phyloP scores from a whole-genome alignment of 2,113 vertebrate genomes.

The Stictonetta naevosa region DNA sequence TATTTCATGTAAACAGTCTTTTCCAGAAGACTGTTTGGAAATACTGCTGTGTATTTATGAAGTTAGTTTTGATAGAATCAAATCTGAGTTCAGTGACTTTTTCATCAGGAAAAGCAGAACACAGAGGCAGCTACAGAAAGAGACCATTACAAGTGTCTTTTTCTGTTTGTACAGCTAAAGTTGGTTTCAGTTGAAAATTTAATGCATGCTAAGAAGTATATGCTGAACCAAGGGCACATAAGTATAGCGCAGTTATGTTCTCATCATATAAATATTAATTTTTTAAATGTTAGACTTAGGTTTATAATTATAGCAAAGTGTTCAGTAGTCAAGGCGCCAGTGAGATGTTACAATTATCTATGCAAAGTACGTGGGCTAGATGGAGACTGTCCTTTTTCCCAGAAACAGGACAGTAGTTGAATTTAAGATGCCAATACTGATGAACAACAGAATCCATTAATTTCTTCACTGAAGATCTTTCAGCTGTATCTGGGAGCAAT shows the following conservation, averaged over 20 bases:
- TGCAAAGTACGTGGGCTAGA: neutral
- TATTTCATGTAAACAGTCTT: neutral
- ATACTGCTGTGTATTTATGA: neutral
- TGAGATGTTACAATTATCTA: neutral
- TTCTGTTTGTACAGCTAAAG: neutral
- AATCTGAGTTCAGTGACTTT: neutral
- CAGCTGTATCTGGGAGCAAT: neutral
- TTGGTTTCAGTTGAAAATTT: neutral
- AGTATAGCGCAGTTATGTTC: neutral
- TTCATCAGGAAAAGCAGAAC: neutral
- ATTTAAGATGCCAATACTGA: neutral
- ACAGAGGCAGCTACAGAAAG: neutral
- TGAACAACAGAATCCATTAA: neutral
- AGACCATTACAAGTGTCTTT: fast-evolving
- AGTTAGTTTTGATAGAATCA: neutral
- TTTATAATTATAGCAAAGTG: neutral
- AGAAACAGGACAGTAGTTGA: neutral
- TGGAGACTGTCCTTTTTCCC: neutral
- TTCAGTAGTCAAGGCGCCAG: fast-evolving
- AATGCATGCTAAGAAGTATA: neutral
- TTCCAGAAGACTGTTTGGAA: neutral
- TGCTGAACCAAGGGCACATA: neutral
- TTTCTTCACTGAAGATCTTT: neutral
- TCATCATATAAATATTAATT: neutral
- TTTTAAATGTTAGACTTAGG: neutral